Evolutionary conservation across 2,113 vertebrate species (phyloP), one percentile per base, ranked within the genome.

Genomic region (Mohoua ochrocephala): DNA sequence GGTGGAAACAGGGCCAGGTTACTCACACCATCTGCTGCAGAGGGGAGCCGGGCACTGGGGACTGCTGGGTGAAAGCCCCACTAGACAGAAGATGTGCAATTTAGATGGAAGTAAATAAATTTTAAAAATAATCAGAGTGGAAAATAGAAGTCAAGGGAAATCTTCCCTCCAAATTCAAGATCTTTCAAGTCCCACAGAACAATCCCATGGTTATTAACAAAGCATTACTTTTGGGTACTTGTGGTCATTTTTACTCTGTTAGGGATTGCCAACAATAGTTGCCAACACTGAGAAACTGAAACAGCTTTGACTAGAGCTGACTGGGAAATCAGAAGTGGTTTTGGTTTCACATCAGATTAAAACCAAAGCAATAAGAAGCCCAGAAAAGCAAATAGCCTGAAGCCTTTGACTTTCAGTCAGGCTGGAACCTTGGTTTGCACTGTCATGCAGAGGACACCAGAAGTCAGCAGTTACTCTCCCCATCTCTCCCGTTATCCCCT

Each of bases 21-120:
- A 33, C 75, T 81, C 39, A 1, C 35, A 88, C 94, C 94, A 94
- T 93, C 93, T 93, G 95, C 89, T 94, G 64, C 84, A 59, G 57
- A 85, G 59, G 54, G 53, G 26, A 91, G 47, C 27, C 3, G 31
- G 56, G 56, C 61, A 68, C 69, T 35, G 18, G 44, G 47, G 41
- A 65, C 45, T 70, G 15, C 24, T 73, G 78, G 52, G 64, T 79
- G 61, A 53, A 65, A 75, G 52, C 54, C 59, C 80, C 3, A 1
- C 24, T 23, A 64, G 13, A 42, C 31, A 65, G 41, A 63, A 64
- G 45, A 64, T 0, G 1, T 19, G 11, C 44, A 44, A 33, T 39
- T 41, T 50, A 42, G 49, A 27, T 33, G 31, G 37, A 76, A 75
- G 22, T 27, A 75, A 79, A 71, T n/a, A 10, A 39, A 56, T 56